Evolutionary conservation across 2,888 invertebrate species (phyloP), one percentile per base, ranked within the genome.

Genomic region (Andrena trimmerana): DNA sequence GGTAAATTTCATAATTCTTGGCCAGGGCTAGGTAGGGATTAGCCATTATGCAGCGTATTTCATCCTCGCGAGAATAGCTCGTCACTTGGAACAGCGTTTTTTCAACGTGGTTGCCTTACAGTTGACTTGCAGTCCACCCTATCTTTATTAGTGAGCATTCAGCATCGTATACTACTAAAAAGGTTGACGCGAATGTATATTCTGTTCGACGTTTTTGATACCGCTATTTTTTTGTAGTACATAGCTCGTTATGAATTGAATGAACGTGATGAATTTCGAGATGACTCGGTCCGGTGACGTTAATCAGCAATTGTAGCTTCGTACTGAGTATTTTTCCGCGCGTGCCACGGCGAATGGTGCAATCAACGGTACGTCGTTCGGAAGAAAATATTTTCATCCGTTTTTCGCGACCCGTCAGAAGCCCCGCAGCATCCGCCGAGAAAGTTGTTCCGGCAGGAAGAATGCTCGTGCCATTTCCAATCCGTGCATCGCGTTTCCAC

Each of bases 1-100:
- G 24, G 48, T 70, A 48, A 76, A 69, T 70, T 68, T 69, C 65
- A 79, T 81, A 63, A 81, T 81, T 65, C 72, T 48, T 63, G 13
- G 20, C 33, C 52, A 0, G 42, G 27, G 7, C 48, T 2, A 6
- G 5, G 52, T 2, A 20, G 16, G 48, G 29, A 50, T 59, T 50
- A 33, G 13, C 31, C 42, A 48, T 29, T 20, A n/a, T 5, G 10
- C 27, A 13, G 48, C 7, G 20, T 20, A 8, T 20, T 52, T 1
- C 52, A 20, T 52, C 3, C 2, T 52, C 8, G 52, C 20, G 8
- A 20, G 52, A 7, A 8, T n/a, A 2, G 20, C 52, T 52, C 52
- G 20, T 2, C 20, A 52, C 4, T 16, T 42, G 42, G 42, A 13
- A 42, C 42, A 1, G 42, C 16, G 16, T 42, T 16, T 16, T 42